Evolutionary conservation across 2,113 vertebrate genomes (phyloP), one percentile per base, ranked within the genome.

Genomic region (Zosterops lateralis): DNA sequence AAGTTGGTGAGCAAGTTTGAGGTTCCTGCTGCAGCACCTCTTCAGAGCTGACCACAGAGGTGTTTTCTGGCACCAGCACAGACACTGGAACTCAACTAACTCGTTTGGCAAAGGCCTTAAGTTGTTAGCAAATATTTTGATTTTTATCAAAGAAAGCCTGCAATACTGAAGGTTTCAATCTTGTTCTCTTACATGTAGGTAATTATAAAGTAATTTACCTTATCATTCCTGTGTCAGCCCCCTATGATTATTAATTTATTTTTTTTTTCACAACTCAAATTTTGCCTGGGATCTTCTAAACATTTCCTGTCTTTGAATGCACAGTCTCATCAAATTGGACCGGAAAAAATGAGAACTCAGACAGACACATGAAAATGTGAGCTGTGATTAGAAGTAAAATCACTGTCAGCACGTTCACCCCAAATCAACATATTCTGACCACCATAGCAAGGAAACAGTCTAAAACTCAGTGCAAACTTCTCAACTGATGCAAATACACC

Each of bases 121-220:
- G 50, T 8, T 62, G 24, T 32, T 83, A 66, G 42, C 34, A 61
- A 87, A 32, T 68, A 74, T 75, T 92, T 92, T 75, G 28, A 72
- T 81, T 95, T 89, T 74, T 91, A 88, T 72, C 54, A 90, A 64
- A 71, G 56, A 54, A 92, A 73, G 9, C 7, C 15, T 42, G 25
- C 26, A 44, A 73, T 21, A 42, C 31, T 65, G 40, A 34, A 74
- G 64, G 42, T n/a, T 31, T n/a, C 26, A 38, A 56, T 56, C 61
- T 58, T 4, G 0, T 48, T 40, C 40, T 42, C 32, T 71, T 24
- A 48, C 29, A 79, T 5, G 8, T 14, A 10, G 25, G 19, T 32
- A 77, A 64, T 60, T 75, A 58, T n/a, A 12, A 81, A 87, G 8
- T 50, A 29, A 54, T 62, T 61, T 50, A 60, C 13, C 9, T 2